Percentiles rank a stretch among this genome's conserved stretches.
phyloP scores from a whole-genome alignment of 1,140 invertebrate genomes.

The Cotesia chilonis region DNA sequence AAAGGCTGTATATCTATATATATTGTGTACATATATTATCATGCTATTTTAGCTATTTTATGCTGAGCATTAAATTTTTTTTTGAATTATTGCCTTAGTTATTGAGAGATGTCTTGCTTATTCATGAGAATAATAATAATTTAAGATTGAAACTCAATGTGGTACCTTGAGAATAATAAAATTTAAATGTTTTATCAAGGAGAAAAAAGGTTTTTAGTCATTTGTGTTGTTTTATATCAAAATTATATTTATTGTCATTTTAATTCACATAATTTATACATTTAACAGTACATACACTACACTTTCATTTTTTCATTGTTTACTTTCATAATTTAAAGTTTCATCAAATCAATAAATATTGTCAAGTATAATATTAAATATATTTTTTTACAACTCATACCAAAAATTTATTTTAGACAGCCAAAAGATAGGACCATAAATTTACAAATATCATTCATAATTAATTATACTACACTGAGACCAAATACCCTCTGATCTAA shows the following conservation, averaged over 20 bases:
- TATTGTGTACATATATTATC: too few relatives aligned
- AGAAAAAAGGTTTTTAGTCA: background rate
- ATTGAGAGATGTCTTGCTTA: too few relatives aligned
- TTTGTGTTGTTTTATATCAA: constrained; percentile 51
- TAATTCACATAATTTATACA: constrained; percentile 52
- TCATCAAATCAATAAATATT: constrained; percentile 42
- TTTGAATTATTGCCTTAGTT: too few relatives aligned
- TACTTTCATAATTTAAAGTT: constrained; percentile 57
- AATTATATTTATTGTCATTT: constrained; percentile 67
- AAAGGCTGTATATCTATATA: too few relatives aligned
- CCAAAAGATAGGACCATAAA: too few relatives aligned
- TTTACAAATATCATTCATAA: too few relatives aligned
- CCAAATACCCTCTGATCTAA: too few relatives aligned
- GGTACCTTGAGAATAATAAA: background rate
- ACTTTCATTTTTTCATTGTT: constrained; percentile 50
- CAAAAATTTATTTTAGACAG: background rate
- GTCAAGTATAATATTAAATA: background rate
- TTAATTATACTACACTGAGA: too few relatives aligned
- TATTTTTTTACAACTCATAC: background rate
- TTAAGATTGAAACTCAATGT: too few relatives aligned
- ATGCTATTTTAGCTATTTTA: too few relatives aligned
- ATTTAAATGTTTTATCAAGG: background rate
- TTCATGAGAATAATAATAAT: too few relatives aligned
- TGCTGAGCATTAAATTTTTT: too few relatives aligned
- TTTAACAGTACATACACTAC: constrained; percentile 57